Percentiles rank a stretch among this genome's conserved stretches.
Conservation (phyloP, 2,888 invertebrate species). For the Diadegma fenestrale region DNA sequence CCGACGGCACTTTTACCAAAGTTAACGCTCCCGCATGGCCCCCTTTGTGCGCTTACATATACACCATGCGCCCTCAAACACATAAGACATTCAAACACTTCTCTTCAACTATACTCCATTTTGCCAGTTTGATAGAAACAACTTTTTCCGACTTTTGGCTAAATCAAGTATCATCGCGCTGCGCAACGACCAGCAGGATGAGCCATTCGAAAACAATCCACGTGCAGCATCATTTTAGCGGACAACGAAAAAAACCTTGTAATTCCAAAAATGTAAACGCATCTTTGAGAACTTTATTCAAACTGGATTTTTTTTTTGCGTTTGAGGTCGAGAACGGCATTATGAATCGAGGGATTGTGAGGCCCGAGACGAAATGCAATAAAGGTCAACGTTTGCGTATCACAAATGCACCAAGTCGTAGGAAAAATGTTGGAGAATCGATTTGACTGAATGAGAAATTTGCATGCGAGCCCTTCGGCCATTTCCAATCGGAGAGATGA, state of each 20-base stretch:
- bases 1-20: slow-evolving; percentile 70
- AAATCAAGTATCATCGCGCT: neutral
- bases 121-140: neutral
- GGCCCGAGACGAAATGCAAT: neutral
- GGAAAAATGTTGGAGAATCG: neutral
- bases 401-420: neutral
- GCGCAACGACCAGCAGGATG: neutral
- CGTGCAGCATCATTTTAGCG: neutral
- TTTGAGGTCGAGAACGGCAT: neutral
- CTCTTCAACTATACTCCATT: slow-evolving; percentile 16
- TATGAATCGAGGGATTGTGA: neutral
- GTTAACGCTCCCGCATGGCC: slow-evolving; percentile 62
- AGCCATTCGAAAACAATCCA: neutral
- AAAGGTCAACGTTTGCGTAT: neutral
- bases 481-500: neutral
- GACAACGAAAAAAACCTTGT: neutral
- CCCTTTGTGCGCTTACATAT: neutral
- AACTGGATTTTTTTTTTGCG: neutral
- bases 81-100: slow-evolving; percentile 1
- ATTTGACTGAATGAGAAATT: neutral
- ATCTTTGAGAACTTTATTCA: neutral
- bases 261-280: neutral
- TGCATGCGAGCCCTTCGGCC: neutral
- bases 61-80: neutral
- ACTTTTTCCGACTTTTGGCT: neutral